Evolutionary conservation across 2,888 invertebrate genomes (phyloP), one percentile per base, ranked within the genome.

Genomic region (Ganaspis brasiliensis): DNA sequence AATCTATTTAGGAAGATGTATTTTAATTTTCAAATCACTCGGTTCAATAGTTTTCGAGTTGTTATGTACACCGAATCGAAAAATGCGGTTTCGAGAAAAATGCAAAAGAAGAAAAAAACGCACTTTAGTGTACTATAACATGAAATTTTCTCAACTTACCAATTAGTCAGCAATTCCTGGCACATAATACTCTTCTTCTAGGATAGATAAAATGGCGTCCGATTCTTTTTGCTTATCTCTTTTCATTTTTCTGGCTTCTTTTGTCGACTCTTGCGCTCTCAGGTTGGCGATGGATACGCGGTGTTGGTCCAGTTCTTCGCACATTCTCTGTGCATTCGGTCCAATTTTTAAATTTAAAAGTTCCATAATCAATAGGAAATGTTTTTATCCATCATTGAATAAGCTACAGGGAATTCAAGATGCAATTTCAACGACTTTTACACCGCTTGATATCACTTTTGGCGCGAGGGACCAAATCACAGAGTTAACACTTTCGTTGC

Each of bases 361-460:
- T 35, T 78, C 56, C 73, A 78, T 75, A 45, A 78, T 63, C 31
- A 63, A 40, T 4, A 67, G 19, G 31, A 78, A 57, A 49, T 67
- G 75, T 16, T 61, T 76, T 57, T 75, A 70, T 45, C 75, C 75
- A 59, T 75, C 78, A 61, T 78, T 78, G 70, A 78, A 75, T 67
- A 67, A 63, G 26, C 75, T 75, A 45, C 24, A 57, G 49, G 77
- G 61, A 72, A 72, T 49, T 14, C 72, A 59, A 3, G 55, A 45
- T 35, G 72, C 77, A 63, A 72, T 78, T 72, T 72, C 16, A 56
- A 77, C 63, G 63, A 77, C 61, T 24, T 77, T 61, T 21, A 72
- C 72, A 77, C 72, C 70, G 63, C 73, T 74, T 1, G 77, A 63
- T 73, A 16, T 75, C 14, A 75, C 75, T 75, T 79, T 79, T 57